phyloP scores from a whole-genome alignment of 2,797 vertebrate genomes.

The Ctenochaetus hawaiiensis region DNA sequence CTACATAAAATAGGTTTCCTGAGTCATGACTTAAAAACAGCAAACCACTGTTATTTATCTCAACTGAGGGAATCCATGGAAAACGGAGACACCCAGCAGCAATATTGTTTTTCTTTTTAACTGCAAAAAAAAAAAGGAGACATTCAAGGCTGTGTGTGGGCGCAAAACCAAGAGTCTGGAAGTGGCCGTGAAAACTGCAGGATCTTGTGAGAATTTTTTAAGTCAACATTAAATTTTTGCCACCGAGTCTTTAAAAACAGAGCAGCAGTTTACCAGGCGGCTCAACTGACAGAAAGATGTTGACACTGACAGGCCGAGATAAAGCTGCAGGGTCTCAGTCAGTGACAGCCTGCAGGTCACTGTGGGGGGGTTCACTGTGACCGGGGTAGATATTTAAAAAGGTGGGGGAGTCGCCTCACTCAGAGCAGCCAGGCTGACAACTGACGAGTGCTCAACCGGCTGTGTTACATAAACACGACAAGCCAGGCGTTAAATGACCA shows the following conservation, averaged over 20 bases:
- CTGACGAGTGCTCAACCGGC: slow-evolving; percentile 10
- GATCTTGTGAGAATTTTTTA: slow-evolving; percentile 9
- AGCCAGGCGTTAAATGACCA: slow-evolving; percentile 16
- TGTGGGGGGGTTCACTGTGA: background rate
- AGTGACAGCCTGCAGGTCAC: slow-evolving; percentile 16
- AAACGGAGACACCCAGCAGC: slow-evolving; percentile 30
- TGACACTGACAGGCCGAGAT: slow-evolving; percentile 38
- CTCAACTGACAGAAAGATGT: slow-evolving; percentile 10
- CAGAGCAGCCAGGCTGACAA: slow-evolving; percentile 17
- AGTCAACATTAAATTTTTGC: slow-evolving; percentile 32
- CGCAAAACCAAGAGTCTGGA: slow-evolving; percentile 25
- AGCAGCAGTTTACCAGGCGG: no score
- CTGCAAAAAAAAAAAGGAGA: slow-evolving; percentile 8
- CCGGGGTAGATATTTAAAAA: slow-evolving; percentile 34
- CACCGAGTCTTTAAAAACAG: background rate
- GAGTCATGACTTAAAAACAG: slow-evolving; percentile 3
- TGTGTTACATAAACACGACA: slow-evolving; percentile 26
- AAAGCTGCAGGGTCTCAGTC: slow-evolving; percentile 40
- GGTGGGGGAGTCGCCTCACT: slow-evolving; percentile 28
- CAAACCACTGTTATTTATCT: slow-evolving; percentile 8
- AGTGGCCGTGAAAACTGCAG: slow-evolving; percentile 29
- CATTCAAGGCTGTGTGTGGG: slow-evolving; percentile 31
- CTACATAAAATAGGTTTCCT: background rate
- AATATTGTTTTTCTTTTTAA: slow-evolving; percentile 31
- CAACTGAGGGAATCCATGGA: slow-evolving; percentile 7